Percentiles rank a stretch among this genome's conserved stretches.
Evolutionary conservation across 2,888 invertebrate species (phyloP).

Genomic region (Drosophila histrio): DNA sequence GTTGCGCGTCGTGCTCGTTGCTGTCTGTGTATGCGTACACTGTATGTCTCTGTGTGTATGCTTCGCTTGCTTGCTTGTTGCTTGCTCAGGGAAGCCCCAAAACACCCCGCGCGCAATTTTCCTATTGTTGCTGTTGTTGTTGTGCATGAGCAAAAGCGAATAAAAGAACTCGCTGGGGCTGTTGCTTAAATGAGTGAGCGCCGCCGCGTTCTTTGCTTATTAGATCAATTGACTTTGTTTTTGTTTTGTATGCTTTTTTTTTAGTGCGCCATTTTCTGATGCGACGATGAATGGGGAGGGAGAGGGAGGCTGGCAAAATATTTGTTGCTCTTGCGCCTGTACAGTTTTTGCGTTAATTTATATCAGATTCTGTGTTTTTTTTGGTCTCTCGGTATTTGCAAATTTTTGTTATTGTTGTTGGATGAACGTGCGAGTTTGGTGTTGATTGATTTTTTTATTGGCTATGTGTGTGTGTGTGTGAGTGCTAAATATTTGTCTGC

Average conservation of each 20-base stretch:
- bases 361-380: slow-evolving; percentile 33
- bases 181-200: slow-evolving; percentile 48
- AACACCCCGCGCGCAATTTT: slow-evolving; percentile 55
- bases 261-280: slow-evolving; percentile 52
- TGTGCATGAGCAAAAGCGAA: slow-evolving; percentile 46
- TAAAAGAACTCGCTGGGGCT: slow-evolving; percentile 45
- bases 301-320: slow-evolving; percentile 4
- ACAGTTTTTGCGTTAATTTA: slow-evolving; percentile 45
- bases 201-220: slow-evolving; percentile 64
- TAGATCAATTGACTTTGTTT: slow-evolving; percentile 71
- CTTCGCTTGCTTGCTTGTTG: slow-evolving; percentile 46
- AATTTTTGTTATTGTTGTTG: slow-evolving; percentile 26
- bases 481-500: slow-evolving; percentile 17
- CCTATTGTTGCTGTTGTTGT: slow-evolving; percentile 47
- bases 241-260: slow-evolving; percentile 33
- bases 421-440: slow-evolving; percentile 36
- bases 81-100: slow-evolving; percentile 69
- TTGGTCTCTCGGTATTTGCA: slow-evolving; percentile 26
- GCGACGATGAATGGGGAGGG: slow-evolving; percentile 18
- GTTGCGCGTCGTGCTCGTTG: slow-evolving; percentile 51
- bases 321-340: slow-evolving; percentile 34
- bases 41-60: slow-evolving; percentile 27
- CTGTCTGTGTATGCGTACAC: slow-evolving; percentile 20
- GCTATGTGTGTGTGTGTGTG: background rate
- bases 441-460: slow-evolving; percentile 51